Conservation (phyloP, 1,140 invertebrate species). For the Philopotamus ludificatus region DNA sequence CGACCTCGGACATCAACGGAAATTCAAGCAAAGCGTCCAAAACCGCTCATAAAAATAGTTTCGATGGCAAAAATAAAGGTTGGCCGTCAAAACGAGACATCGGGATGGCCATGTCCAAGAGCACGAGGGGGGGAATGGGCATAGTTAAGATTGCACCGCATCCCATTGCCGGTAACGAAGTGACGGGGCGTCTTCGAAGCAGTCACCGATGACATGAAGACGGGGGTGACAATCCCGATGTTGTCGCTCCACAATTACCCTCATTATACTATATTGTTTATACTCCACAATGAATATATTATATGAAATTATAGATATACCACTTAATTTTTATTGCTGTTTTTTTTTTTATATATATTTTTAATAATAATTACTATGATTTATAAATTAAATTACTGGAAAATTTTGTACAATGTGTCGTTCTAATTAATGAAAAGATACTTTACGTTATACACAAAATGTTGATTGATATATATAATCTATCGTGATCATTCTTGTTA, state of each 20-base stretch:
- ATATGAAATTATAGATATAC: no score
- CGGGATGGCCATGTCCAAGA: slow-evolving; percentile 1
- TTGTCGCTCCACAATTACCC: slow-evolving; percentile 24
- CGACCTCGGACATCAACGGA: slow-evolving; percentile 32
- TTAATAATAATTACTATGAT: no score
- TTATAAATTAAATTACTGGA: no score
- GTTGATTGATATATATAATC: no score
- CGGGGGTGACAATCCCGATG: slow-evolving; percentile 17
- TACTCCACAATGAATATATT: slow-evolving; percentile 14
- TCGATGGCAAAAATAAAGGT: slow-evolving; percentile 34
- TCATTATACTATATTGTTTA: slow-evolving; percentile 36
- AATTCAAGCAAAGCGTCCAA: slow-evolving; percentile 45
- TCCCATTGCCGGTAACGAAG: slow-evolving; percentile 25
- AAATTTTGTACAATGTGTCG: no score
- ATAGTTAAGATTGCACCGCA: slow-evolving; percentile 43
- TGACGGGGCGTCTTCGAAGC: slow-evolving; percentile 35
- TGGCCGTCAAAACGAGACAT: slow-evolving; percentile 13
- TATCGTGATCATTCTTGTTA: no score
- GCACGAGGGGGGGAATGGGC: slow-evolving; percentile 31
- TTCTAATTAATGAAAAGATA: no score
- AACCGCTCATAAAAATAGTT: slow-evolving; percentile 43
- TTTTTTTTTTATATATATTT: no score
- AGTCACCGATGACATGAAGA: slow-evolving; percentile 40
- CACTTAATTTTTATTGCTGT: no score
- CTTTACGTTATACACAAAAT: no score